Base-by-base conservation (phyloP, 2,888 invertebrate species). In the Gryllus longicercus region DNA sequence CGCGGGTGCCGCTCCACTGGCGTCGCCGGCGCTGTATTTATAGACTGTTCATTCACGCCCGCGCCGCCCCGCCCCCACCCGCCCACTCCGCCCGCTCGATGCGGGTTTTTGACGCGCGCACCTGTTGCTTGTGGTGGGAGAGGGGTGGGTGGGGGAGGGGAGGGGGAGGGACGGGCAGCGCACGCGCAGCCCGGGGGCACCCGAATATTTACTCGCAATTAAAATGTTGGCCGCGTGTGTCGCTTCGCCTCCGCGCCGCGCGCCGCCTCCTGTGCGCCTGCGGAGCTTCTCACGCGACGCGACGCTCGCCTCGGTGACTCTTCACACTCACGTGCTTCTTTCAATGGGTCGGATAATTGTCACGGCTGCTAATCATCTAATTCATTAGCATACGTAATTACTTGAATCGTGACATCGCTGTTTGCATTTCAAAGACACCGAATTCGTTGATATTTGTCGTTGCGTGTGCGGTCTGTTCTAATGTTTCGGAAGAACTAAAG, bases 31-130 rank as follows among this genome's bases (percentile, higher is more conserved):
- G 63, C 63, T n/a, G 63, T 63, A 63, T 63, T 63, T 63, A 63
- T 63, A 63, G 63, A 63, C n/a, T 63, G 63, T 63, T 63, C 63
- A 63, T 63, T 63, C 63, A 63, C 63, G n/a, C 63, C n/a, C n/a
- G 3, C 18, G 5, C 63, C 18, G 18, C 63, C 14, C 16, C 18
- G 16, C 16, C 14, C 63, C 16, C 2, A 2, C 14, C 63, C 14
- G 63, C n/a, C 63, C 16, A 63, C 63, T 3, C n/a, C n/a, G n/a
- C 63, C n/a, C 63, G 63, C 63, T 63, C 63, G 63, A 63, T 63
- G 63, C n/a, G 63, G 63, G 63, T 63, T 63, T 63, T 63, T 63
- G 63, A 63, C 63, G 63, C 63, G 63, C 63, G 63, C 63, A 63
- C 63, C 63, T 63, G 63, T 63, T 63, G 63, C 63, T 63, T n/a